Conservation (phyloP, 2,797 vertebrate genomes). For the Dendrocincla fuliginosa region DNA sequence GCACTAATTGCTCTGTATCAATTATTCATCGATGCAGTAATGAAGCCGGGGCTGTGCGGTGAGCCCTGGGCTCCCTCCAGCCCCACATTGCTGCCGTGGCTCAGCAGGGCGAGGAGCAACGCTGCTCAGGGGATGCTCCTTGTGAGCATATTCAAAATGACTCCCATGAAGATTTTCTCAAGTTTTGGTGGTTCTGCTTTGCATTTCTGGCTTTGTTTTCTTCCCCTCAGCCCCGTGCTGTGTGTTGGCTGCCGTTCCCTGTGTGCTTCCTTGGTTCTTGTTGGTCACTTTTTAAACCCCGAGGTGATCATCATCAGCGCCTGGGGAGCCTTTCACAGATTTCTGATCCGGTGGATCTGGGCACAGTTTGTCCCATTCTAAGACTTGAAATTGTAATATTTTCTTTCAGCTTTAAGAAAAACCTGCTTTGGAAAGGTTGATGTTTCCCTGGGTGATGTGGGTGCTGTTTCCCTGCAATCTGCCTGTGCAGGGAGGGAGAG, state of each 20-base stretch:
- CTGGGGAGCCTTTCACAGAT: accelerated
- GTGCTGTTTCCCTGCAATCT: not conserved
- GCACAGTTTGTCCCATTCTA: not conserved
- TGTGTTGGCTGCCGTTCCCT: not conserved
- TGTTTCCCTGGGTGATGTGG: not conserved
- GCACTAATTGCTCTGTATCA: conserved; percentile 4
- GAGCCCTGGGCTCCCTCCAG: not conserved
- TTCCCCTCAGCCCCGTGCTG: not conserved
- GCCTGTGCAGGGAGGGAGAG: not conserved
- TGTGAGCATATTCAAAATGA: not conserved
- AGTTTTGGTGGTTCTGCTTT: not conserved
- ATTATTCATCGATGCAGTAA: not conserved
- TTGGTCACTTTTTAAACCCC: not conserved
- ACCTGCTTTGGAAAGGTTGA: accelerated
- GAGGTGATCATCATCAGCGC: accelerated
- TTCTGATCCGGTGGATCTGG: not conserved
- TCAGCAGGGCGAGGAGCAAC: not conserved
- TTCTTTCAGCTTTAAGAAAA: not conserved
- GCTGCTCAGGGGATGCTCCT: not conserved
- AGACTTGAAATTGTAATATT: not conserved
- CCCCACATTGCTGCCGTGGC: accelerated
- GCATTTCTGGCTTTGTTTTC: not conserved
- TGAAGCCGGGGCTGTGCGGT: not conserved
- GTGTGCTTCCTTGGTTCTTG: not conserved
- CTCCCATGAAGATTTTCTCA: not conserved